Conservation (phyloP, 2,797 vertebrate species). For the Bovichtus diacanthus region DNA sequence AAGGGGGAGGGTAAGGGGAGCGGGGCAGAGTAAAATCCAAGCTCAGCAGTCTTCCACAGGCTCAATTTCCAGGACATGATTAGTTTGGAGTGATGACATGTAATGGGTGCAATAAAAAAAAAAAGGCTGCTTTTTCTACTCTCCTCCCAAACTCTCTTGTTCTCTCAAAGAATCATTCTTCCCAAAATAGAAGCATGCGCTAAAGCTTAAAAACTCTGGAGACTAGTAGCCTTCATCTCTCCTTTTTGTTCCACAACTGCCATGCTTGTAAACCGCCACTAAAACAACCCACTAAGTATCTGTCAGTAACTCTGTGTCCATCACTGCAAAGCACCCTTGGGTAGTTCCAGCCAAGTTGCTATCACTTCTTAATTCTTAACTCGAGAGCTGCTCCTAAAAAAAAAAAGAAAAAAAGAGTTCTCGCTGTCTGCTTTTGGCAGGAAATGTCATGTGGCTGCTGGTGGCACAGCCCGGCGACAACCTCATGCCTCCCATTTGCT, state of each 20-base stretch:
- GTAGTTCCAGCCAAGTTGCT: constrained; percentile 33
- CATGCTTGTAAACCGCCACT: constrained; percentile 56
- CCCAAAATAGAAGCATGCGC: constrained; percentile 64
- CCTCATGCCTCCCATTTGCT: constrained; percentile 26
- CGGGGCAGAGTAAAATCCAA: constrained; percentile 65
- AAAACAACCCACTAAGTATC: constrained; percentile 61
- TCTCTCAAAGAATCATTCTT: constrained; percentile 58
- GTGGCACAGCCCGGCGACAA: constrained; percentile 10
- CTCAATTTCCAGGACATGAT: constrained; percentile 84
- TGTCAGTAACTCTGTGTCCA: constrained; percentile 52
- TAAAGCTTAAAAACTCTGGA: constrained; percentile 59
- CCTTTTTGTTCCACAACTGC: constrained; percentile 61
- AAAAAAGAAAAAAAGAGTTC: constrained; percentile 10
- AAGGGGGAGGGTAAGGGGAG: constrained; percentile 28
- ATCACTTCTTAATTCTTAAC: constrained; percentile 46
- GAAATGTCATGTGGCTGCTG: constrained; percentile 31
- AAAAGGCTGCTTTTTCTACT: constrained; percentile 55
- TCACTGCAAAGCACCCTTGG: constrained; percentile 36
- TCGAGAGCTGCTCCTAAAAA: constrained; percentile 18
- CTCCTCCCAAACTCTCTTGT: constrained; percentile 38
- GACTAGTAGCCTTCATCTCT: constrained; percentile 53
- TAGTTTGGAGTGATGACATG: constrained; percentile 82
- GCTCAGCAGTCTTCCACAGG: constrained; percentile 81
- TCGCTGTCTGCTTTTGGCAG: constrained; percentile 26
- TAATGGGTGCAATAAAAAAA: constrained; percentile 77